These are phyloP conservation scores for Rhagoletis pomonella DNA, from an alignment of 1,140 invertebrate genomes.

Conservation along the genomic window DNA sequence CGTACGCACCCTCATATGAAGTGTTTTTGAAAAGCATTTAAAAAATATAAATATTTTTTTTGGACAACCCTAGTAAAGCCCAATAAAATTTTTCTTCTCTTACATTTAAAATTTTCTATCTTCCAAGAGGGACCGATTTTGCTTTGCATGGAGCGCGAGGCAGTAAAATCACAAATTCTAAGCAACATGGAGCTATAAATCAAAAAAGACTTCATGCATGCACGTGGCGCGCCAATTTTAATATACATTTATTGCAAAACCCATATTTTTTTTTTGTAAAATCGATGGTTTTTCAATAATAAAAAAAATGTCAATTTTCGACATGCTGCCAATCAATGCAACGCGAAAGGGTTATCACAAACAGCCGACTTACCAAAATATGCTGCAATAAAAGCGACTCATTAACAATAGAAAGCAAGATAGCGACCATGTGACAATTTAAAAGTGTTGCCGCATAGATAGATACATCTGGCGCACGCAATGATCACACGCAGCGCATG, in stretches of 20 bases:
- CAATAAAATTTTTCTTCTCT: no score
- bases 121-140: no score
- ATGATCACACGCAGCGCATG: not conserved
- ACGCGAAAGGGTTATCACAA: not conserved
- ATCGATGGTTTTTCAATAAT: constrained; percentile 35
- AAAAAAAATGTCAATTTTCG: not conserved
- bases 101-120: no score
- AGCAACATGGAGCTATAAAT: not conserved
- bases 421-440: not conserved
- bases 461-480: constrained; percentile 13
- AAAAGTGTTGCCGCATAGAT: not conserved
- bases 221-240: not conserved
- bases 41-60: no score
- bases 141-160: no score
- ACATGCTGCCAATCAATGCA: constrained; percentile 9
- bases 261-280: not conserved
- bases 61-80: no score
- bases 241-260: not conserved
- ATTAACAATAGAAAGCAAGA: constrained; percentile 8
- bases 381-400: constrained; percentile 29
- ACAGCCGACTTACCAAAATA: not conserved
- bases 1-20: no score
- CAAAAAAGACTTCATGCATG: not conserved
- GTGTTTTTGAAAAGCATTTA: no score
- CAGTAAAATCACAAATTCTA: not conserved